Conservation (phyloP, 2,888 invertebrate genomes). For the Helobdella robusta region DNA sequence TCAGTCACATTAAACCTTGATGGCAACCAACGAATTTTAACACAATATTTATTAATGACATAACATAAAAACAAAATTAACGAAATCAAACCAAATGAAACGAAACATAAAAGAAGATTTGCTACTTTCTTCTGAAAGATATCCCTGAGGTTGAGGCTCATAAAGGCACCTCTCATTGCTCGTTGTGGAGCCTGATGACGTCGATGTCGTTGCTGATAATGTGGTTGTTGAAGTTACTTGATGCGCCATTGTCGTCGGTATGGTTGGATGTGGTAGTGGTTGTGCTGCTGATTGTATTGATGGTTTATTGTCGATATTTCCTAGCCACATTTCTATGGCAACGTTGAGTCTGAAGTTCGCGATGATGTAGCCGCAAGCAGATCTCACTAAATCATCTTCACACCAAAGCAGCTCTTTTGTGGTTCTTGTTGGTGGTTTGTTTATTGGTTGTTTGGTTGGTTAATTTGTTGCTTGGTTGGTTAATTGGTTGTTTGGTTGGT, state of each 20-base stretch:
- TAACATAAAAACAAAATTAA: no score
- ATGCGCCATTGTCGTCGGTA: not conserved
- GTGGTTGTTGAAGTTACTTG: not conserved
- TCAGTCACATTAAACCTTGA: no score
- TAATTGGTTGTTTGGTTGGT: no score
- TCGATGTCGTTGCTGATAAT: not conserved
- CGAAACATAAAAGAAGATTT: no score
- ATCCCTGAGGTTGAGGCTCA: constrained; percentile 18
- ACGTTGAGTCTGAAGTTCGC: constrained; percentile 33
- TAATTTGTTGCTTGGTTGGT: no score
- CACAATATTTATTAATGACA: no score
- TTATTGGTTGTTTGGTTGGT: no score
- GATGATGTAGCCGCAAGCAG: constrained; percentile 32
- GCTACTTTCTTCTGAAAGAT: no score
- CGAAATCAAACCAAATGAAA: no score
- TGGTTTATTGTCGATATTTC: not conserved
- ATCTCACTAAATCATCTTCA: constrained; percentile 33
- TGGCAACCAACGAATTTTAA: no score
- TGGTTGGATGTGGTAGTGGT: not conserved
- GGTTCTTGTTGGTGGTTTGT: constrained; percentile 19
- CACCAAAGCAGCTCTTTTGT: constrained; percentile 31
- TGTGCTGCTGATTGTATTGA: not conserved
- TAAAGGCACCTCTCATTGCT: constrained; percentile 24
- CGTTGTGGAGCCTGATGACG: not conserved
- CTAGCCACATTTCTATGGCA: constrained; percentile 26